phyloP scores from a whole-genome alignment of 2,113 vertebrate genomes.

The Potamarius usumacintae region DNA sequence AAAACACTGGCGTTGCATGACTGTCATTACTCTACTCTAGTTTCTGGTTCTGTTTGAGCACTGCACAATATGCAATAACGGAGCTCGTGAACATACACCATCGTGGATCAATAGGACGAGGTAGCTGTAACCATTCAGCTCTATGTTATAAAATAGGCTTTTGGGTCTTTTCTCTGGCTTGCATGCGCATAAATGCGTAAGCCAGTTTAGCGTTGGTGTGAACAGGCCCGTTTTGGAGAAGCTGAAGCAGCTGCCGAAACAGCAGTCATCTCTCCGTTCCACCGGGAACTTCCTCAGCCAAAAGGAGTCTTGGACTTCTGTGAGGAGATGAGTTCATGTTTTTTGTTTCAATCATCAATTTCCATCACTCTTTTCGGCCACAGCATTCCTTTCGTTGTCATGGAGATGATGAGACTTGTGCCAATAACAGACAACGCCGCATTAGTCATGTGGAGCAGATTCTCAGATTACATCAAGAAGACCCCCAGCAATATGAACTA shows the following conservation, averaged over 20 bases:
- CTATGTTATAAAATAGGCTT: not conserved
- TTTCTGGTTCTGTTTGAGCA: not conserved
- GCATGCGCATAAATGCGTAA: not conserved
- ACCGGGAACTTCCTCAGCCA: not conserved
- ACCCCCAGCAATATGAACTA: slow-evolving; percentile 16
- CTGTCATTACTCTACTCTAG: not conserved
- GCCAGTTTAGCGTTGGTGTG: slow-evolving; percentile 3
- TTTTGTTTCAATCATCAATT: not conserved
- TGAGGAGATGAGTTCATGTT: not conserved
- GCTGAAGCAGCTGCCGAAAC: slow-evolving; percentile 23
- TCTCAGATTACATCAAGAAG: slow-evolving; percentile 42
- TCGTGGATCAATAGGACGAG: not conserved
- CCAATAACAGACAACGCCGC: slow-evolving; percentile 35
- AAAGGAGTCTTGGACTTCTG: not conserved
- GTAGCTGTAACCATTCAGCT: not conserved
- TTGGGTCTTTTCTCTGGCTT: not conserved
- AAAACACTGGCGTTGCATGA: not conserved
- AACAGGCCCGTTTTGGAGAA: not conserved
- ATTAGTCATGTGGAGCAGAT: slow-evolving; percentile 44
- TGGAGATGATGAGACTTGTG: slow-evolving; percentile 16
- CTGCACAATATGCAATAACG: not conserved
- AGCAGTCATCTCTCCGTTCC: slow-evolving; percentile 7
- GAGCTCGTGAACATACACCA: too few species aligned
- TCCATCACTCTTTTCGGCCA: not conserved
- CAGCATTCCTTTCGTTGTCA: slow-evolving; percentile 28